Percentiles rank a stretch among this genome's conserved stretches.
These are phyloP conservation scores for Agrilus biguttatus DNA, from an alignment of 2,888 invertebrate species.

Conservation along the genomic window DNA sequence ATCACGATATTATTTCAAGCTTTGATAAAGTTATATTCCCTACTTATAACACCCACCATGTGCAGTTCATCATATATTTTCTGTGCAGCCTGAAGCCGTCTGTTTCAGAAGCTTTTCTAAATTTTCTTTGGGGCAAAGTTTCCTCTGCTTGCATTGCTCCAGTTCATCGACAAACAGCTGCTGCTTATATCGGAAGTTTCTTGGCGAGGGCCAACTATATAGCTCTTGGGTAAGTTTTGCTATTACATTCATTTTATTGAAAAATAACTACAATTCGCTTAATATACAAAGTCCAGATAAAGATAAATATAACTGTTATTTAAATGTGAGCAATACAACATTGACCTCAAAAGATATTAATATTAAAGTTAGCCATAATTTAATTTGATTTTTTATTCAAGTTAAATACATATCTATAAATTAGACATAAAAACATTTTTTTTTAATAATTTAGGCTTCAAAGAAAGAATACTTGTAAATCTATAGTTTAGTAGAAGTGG, in stretches of 20 bases:
- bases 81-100: constrained; percentile 49
- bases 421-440: too few species aligned
- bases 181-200: constrained; percentile 63
- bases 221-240: constrained; percentile 38
- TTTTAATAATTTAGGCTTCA: too few species aligned
- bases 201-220: constrained; percentile 53
- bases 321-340: too few species aligned
- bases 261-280: not conserved
- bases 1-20: constrained; percentile 44
- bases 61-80: constrained; percentile 65
- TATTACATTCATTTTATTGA: not conserved
- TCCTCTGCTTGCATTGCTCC: constrained; percentile 47
- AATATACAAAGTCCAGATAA: too few species aligned
- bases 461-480: too few species aligned
- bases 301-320: too few species aligned
- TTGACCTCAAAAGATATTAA: too few species aligned
- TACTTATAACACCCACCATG: constrained; percentile 67
- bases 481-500: too few species aligned
- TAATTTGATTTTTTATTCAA: too few species aligned
- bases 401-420: too few species aligned
- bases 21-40: constrained; percentile 74
- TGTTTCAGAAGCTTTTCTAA: constrained; percentile 49
- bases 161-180: constrained; percentile 51
- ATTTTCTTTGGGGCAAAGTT: constrained; percentile 61
- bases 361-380: too few species aligned